Evolutionary conservation across 2,797 vertebrate species (phyloP).

Genomic region (Macroramphosus scolopax): DNA sequence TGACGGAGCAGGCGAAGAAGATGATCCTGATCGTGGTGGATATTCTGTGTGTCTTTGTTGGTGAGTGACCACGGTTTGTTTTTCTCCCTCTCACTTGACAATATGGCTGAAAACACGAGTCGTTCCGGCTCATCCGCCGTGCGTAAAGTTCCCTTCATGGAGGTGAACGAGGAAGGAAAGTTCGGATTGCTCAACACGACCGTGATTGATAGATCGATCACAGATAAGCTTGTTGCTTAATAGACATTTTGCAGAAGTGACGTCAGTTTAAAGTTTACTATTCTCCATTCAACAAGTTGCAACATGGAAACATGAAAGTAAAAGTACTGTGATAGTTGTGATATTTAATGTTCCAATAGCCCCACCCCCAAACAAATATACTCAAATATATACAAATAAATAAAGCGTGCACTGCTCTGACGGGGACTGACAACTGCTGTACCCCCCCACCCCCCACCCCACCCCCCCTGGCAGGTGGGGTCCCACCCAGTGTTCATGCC

Average conservation of each 20-base stretch:
- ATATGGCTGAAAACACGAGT: slow-evolving; percentile 37
- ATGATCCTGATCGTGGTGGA: slow-evolving; percentile 85
- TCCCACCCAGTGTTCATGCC: too few species aligned
- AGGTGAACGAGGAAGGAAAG: too few species aligned
- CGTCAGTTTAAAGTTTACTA: too few species aligned
- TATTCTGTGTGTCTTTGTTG: slow-evolving; percentile 85
- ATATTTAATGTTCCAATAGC: not conserved
- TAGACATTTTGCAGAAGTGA: too few species aligned
- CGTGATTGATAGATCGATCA: not conserved
- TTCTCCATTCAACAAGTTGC: slow-evolving; percentile 1
- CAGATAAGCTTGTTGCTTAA: too few species aligned
- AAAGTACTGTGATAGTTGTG: not conserved
- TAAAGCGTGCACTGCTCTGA: too few species aligned
- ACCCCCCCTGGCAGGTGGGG: too few species aligned
- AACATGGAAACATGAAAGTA: not conserved
- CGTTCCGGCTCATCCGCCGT: not conserved
- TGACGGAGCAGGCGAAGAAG: slow-evolving; percentile 77
- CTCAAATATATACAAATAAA: too few species aligned
- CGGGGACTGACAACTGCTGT: too few species aligned
- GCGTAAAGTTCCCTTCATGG: too few species aligned
- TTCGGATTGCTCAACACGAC: not conserved
- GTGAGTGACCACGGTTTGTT: slow-evolving; percentile 76
- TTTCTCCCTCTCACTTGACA: slow-evolving; percentile 8
- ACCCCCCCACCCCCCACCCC: too few species aligned
- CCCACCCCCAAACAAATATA: too few species aligned